phyloP scores from a whole-genome alignment of 2,797 vertebrate species.

The Odontamblyopus rebecca region DNA sequence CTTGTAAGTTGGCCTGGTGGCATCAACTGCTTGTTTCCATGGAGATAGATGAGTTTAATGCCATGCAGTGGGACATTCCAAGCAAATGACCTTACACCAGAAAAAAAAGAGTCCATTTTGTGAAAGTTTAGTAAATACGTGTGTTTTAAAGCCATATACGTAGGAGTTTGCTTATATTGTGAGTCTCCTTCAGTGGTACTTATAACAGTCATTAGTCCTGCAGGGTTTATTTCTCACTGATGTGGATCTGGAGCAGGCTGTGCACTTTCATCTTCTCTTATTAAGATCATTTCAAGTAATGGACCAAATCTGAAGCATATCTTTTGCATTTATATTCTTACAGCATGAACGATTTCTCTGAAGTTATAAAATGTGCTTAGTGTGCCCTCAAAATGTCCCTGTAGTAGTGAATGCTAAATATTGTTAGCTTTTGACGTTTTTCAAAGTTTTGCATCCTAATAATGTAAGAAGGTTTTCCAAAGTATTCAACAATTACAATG shows the following conservation, averaged over 20 bases:
- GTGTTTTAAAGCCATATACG: no score
- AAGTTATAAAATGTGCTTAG: background rate
- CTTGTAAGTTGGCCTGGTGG: no score
- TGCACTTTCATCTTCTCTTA: conserved; percentile 12
- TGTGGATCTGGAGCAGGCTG: conserved; percentile 1
- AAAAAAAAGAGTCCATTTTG: no score
- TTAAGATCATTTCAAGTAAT: conserved; percentile 5
- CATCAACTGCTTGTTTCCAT: no score
- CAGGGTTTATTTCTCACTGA: background rate
- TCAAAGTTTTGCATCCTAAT: background rate
- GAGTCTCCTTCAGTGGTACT: conserved; percentile 1
- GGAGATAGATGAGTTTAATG: no score
- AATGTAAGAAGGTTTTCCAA: background rate
- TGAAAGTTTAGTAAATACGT: no score
- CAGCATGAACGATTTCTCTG: conserved; percentile 11
- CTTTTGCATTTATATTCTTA: conserved; percentile 1
- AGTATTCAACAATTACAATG: background rate
- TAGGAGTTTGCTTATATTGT: background rate
- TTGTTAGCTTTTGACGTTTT: background rate
- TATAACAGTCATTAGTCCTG: background rate
- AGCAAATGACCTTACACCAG: no score
- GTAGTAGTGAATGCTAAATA: background rate
- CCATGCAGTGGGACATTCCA: no score
- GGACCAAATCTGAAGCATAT: background rate
- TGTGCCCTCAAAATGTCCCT: background rate